A percentile compares a stretch with the other conserved stretches of the same genome.
Evolutionary conservation across 2,113 vertebrate species (phyloP).

Genomic region (Amphiprion ocellaris): DNA sequence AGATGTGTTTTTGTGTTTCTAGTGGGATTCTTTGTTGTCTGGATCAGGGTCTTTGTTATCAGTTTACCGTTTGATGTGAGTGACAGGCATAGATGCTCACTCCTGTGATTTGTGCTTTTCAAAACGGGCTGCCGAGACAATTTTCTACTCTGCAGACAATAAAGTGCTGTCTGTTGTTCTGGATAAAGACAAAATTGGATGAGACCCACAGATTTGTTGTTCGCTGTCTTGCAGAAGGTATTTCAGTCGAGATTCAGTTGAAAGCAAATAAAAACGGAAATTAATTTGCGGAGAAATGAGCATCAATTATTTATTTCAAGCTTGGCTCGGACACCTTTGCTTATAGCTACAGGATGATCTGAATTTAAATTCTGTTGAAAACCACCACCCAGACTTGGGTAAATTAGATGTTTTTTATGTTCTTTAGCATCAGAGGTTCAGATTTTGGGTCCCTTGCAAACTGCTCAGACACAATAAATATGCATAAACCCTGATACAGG

Average conservation of each 20-base stretch:
- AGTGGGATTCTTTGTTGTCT: slow-evolving; percentile 10
- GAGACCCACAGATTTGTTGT: slow-evolving; percentile 13
- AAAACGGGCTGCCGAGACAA: slow-evolving; percentile 14
- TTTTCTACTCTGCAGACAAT: slow-evolving; percentile 17
- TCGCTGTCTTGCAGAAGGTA: slow-evolving; percentile 7
- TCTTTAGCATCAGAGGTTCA: background rate
- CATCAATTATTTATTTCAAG: slow-evolving; percentile 40
- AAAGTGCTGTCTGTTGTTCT: slow-evolving; percentile 18
- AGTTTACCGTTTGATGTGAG: slow-evolving; percentile 25
- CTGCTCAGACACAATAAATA: background rate
- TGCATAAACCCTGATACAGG: no score
- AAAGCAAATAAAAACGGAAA: slow-evolving; percentile 13
- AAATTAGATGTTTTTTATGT: background rate
- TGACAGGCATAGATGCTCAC: slow-evolving; percentile 32
- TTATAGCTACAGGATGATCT: background rate
- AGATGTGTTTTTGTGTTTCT: background rate
- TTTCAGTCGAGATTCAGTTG: slow-evolving; percentile 3
- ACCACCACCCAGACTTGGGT: background rate
- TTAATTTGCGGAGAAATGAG: slow-evolving; percentile 29
- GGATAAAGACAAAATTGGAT: slow-evolving; percentile 11
- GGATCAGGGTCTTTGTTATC: slow-evolving; percentile 10
- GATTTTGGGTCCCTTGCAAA: background rate
- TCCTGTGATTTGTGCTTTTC: slow-evolving; percentile 42
- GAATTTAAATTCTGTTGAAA: background rate
- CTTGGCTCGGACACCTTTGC: background rate